Conservation (phyloP, 1,140 invertebrate species). For the Parasteatoda tepidariorum region DNA sequence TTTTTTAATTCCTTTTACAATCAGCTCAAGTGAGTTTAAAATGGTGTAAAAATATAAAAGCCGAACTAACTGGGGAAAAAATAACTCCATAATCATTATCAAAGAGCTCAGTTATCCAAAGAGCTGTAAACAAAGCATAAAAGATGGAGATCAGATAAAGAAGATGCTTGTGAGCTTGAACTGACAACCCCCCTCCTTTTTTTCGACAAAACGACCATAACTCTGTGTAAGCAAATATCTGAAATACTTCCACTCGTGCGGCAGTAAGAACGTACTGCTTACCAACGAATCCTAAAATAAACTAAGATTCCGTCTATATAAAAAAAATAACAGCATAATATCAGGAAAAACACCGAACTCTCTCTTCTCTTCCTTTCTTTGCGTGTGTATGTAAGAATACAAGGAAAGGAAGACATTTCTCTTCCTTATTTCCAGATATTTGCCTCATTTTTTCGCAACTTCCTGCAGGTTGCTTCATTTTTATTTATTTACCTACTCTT, state of each 20-base stretch:
- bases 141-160: too few relatives aligned
- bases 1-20: too few relatives aligned
- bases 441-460: slow-evolving; percentile 11
- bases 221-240: background rate
- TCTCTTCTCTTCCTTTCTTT: background rate
- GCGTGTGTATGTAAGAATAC: slow-evolving; percentile 2
- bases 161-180: too few relatives aligned
- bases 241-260: background rate
- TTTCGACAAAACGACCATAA: too few relatives aligned
- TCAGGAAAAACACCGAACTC: background rate
- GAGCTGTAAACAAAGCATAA: too few relatives aligned
- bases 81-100: too few relatives aligned
- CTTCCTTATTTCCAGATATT: background rate
- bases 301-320: background rate
- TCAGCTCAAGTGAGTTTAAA: too few relatives aligned
- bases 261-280: background rate
- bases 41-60: too few relatives aligned
- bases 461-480: background rate
- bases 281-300: background rate
- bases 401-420: background rate
- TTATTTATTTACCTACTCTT: slow-evolving; percentile 16
- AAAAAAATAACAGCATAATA: background rate
- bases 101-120: too few relatives aligned
- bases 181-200: too few relatives aligned
- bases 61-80: too few relatives aligned